phyloP scores from a whole-genome alignment of 2,113 vertebrate species.

The Phrynocephalus versicolor region DNA sequence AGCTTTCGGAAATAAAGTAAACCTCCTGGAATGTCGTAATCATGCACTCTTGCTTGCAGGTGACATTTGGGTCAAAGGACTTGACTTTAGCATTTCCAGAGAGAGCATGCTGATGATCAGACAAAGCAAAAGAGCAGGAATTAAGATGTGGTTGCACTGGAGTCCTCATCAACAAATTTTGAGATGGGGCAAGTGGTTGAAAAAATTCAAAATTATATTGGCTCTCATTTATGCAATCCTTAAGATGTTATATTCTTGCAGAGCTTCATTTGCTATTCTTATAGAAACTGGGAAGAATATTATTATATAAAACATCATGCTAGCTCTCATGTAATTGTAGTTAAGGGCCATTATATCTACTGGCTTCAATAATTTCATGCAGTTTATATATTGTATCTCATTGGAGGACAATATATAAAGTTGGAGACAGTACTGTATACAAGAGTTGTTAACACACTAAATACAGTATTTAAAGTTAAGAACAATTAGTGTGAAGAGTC shows the following conservation, averaged over 20 bases:
- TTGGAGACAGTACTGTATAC: too few species aligned
- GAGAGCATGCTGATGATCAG: conserved; percentile 82
- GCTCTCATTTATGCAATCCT: neutral
- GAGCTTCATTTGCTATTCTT: accelerated
- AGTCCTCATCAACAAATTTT: conserved; percentile 21
- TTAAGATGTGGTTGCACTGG: neutral
- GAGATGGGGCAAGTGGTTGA: neutral
- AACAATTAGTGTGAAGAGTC: too few species aligned
- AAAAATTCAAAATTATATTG: neutral
- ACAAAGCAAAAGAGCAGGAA: conserved; percentile 10
- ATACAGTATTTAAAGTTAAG: too few species aligned
- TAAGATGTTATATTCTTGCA: neutral
- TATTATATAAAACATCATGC: neutral
- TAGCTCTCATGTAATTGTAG: neutral
- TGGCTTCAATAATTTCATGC: neutral
- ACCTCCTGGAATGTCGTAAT: conserved; percentile 96
- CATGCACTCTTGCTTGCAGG: conserved; percentile 92
- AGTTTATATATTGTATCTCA: too few species aligned
- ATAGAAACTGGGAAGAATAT: neutral
- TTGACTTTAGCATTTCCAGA: conserved; percentile 89
- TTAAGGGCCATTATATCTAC: neutral
- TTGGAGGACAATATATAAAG: too few species aligned
- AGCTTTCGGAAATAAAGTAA: conserved; percentile 94
- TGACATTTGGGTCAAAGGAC: conserved; percentile 89
- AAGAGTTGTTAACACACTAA: too few species aligned